Percentiles rank a stretch among this genome's conserved stretches.
Evolutionary conservation across 1,140 invertebrate species (phyloP).

Genomic region (Drosophila oshimai): DNA sequence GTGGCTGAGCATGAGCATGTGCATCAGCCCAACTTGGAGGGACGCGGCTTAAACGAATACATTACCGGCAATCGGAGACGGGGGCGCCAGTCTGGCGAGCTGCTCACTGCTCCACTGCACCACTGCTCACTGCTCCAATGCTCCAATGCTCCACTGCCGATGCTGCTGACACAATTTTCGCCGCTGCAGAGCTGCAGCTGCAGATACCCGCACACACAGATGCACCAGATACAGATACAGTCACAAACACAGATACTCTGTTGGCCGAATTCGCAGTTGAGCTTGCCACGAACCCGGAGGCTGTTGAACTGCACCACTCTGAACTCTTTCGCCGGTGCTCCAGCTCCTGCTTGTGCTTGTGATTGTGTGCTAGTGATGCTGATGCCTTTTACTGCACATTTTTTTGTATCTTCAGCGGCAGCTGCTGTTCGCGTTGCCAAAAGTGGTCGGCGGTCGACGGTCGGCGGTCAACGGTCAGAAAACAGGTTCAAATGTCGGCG

Average conservation of each 20-base stretch:
- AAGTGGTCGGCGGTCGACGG: constrained; percentile 4
- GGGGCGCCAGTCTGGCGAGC: constrained; percentile 62
- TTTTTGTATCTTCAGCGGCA: constrained; percentile 9
- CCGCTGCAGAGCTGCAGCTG: constrained; percentile 62
- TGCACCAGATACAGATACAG: constrained; percentile 26
- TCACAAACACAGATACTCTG: constrained; percentile 49
- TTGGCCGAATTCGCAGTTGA: constrained; percentile 45
- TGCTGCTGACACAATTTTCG: constrained; percentile 73
- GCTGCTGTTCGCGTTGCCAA: constrained; percentile 22
- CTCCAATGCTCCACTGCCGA: constrained; percentile 52
- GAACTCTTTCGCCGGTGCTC: constrained; percentile 51
- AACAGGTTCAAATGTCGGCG: constrained; percentile 77
- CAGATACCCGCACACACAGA: constrained; percentile 42
- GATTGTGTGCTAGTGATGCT: constrained; percentile 1
- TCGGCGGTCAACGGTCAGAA: constrained; percentile 52
- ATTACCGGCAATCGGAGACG: constrained; percentile 65
- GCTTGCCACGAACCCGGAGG: constrained; percentile 54
- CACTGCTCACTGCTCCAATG: too few species aligned
- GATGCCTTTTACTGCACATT: constrained; percentile 45
- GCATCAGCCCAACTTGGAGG: constrained; percentile 11
- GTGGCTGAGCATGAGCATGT: constrained; percentile 16
- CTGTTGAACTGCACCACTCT: constrained; percentile 70
- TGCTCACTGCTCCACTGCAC: too few species aligned
- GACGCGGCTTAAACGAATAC: constrained; percentile 25
- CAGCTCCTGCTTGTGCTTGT: neutral